These are phyloP conservation scores for Contarinia nasturtii DNA, from an alignment of 1,140 invertebrate genomes.

Conservation along the genomic window DNA sequence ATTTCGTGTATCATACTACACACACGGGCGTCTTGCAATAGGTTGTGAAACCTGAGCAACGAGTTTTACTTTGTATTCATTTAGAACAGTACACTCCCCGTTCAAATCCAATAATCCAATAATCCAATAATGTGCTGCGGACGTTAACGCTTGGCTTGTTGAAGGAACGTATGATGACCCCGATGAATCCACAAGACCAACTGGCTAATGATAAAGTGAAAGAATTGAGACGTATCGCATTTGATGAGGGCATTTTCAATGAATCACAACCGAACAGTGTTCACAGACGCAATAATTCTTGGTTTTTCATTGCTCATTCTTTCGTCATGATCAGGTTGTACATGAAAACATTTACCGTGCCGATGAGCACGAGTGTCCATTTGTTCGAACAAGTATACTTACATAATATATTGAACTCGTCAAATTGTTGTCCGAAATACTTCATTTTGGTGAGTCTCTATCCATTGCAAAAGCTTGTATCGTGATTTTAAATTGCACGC, in stretches of 20 bases:
- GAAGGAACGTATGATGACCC: constrained; percentile 71
- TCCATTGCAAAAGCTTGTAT: too few species aligned
- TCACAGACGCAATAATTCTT: constrained; percentile 15
- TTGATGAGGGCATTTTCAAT: constrained; percentile 50
- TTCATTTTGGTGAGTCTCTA: constrained; percentile 82
- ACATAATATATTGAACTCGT: constrained; percentile 85
- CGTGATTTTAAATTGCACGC: constrained; percentile 77
- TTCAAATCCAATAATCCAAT: too few species aligned
- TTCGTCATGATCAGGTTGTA: constrained; percentile 37
- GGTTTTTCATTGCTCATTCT: too few species aligned
- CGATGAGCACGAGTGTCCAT: constrained; percentile 92
- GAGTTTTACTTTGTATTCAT: too few species aligned
- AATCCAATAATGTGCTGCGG: constrained; percentile 84
- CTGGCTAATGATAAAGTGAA: constrained; percentile 85
- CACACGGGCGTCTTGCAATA: too few species aligned
- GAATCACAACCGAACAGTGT: constrained; percentile 15
- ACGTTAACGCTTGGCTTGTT: constrained; percentile 66
- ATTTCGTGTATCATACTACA: too few species aligned
- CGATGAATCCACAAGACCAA: constrained; percentile 73
- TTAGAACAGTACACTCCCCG: too few species aligned
- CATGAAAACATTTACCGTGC: constrained; percentile 84
- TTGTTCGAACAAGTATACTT: constrained; percentile 80
- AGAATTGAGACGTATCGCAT: constrained; percentile 75
- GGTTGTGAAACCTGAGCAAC: too few species aligned
- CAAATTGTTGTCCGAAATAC: constrained; percentile 72